A percentile compares a stretch with the other conserved stretches of the same genome.
These are phyloP conservation scores for Drosophila miranda DNA, from an alignment of 1,140 invertebrate genomes.

Conservation along the genomic window DNA sequence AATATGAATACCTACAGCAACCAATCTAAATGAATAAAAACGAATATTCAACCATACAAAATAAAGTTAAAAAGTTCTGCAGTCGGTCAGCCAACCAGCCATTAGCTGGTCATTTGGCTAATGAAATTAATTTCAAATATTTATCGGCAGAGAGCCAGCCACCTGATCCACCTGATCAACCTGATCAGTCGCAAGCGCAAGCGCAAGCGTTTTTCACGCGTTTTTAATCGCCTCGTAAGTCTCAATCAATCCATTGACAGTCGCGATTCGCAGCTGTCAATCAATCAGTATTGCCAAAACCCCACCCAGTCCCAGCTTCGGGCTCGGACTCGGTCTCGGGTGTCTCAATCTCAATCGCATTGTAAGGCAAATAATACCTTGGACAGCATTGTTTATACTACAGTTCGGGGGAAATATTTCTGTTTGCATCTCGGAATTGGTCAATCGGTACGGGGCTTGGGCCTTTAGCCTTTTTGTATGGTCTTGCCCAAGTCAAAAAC, in stretches of 20 bases:
- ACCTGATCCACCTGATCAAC: neutral
- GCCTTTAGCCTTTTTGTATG: constrained; percentile 11
- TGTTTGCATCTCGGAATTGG: constrained; percentile 65
- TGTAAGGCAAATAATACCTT: constrained; percentile 70
- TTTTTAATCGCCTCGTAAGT: constrained; percentile 49
- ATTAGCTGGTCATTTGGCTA: constrained; percentile 41
- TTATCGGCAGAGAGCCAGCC: constrained; percentile 13
- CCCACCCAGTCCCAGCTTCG: constrained; percentile 14
- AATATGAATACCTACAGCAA: constrained; percentile 4
- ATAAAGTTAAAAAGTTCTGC: constrained; percentile 38
- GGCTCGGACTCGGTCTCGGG: too few relatives aligned
- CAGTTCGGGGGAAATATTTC: constrained; percentile 24
- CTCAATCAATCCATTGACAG: constrained; percentile 40
- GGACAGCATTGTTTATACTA: constrained; percentile 41
- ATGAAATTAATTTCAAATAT: constrained; percentile 40
- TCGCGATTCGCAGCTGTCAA: constrained; percentile 54
- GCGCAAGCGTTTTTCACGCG: constrained; percentile 42
- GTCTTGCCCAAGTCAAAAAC: constrained; percentile 32
- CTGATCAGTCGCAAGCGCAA: constrained; percentile 12
- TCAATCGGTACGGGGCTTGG: constrained; percentile 33
- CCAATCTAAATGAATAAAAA: neutral
- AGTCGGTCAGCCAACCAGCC: constrained; percentile 12
- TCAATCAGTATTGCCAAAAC: constrained; percentile 15
- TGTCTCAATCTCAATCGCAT: constrained; percentile 32
- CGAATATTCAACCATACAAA: constrained; percentile 22